A percentile compares a stretch with the other conserved stretches of the same genome.
Conservation (phyloP, 2,888 invertebrate species). For the Uropetala carovei region DNA sequence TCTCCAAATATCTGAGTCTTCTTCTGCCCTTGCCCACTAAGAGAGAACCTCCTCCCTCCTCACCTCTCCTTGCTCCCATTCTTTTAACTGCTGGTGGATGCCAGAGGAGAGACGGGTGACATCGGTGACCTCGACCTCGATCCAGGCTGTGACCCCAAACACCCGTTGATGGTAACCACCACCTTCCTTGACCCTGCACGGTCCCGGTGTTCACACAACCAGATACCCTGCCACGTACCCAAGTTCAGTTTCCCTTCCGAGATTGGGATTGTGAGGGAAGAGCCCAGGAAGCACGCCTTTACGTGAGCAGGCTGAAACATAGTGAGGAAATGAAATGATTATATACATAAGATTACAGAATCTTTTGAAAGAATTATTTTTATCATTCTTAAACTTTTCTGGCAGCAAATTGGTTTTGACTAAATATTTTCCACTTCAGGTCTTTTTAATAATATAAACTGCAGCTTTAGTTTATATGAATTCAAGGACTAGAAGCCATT, state of each 20-base stretch:
- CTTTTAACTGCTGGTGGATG: conserved; percentile 92
- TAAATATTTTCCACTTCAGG: too few species aligned
- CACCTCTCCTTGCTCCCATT: conserved; percentile 6
- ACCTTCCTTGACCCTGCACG: conserved; percentile 94
- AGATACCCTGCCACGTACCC: conserved; percentile 98
- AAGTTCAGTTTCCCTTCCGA: conserved; percentile 96
- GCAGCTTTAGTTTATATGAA: too few species aligned
- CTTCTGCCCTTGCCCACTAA: conserved; percentile 63
- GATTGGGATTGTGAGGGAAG: conserved; percentile 96
- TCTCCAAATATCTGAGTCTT: conserved; percentile 36
- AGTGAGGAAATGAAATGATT: conserved; percentile 56
- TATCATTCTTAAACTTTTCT: too few species aligned
- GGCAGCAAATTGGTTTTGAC: too few species aligned
- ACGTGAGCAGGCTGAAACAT: conserved; percentile 93
- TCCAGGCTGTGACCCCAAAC: conserved; percentile 82
- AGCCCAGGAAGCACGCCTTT: conserved; percentile 97
- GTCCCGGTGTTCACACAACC: conserved; percentile 98
- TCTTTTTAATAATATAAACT: too few species aligned
- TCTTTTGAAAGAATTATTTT: not conserved
- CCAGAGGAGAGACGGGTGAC: conserved; percentile 90
- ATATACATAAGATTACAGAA: conserved; percentile 15
- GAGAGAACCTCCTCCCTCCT: conserved; percentile 60
- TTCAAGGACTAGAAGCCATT: too few species aligned
- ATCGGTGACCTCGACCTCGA: conserved; percentile 88
- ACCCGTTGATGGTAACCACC: conserved; percentile 93